Base-by-base conservation (phyloP, 2,113 vertebrate genomes). In the Psettodes erumei region DNA sequence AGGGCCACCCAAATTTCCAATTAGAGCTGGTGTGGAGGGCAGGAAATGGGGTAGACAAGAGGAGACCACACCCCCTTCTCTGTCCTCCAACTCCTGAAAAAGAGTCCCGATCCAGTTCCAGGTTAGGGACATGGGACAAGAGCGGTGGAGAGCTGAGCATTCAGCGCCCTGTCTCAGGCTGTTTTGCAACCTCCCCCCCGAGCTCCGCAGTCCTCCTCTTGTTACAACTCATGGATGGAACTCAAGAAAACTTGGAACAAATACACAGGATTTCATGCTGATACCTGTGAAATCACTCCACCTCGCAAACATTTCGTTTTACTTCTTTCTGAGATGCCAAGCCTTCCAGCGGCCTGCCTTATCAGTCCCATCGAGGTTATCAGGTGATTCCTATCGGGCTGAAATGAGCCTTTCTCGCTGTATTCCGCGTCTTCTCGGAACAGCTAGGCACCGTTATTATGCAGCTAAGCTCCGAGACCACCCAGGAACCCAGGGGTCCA, bases 1-100 rank as follows among this genome's bases (percentile, higher is more conserved):
- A 97, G 94, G 98, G 96, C 98, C 98, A 99, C 98, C 98, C 98
- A 97, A 96, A 97, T 96, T 96, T 97, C 96, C 95, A 98, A 99
- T 99, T 97, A 99, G 96, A 95, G 94, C 95, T 94, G 86, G 92
- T 95, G 96, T 94, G 95, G 94, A 94, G 93, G 89, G 95, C 96
- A 98, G 97, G 97, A 99, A 99, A 96, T 94, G 94, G 94, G 69
- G 93, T 93, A 86, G 86, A 93, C 93, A 94, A 81, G 85, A 85
- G 61, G 65, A 91, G 72, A 89, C 93, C 89, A 84, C 80, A 63
- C 88, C 89, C 85, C 94, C 92, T 65, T 64, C 63, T 77, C 65
- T 68, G 16, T 70, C 56, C 66, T 70, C 64, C 51, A n/a, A 43
- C 45, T 79, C 53, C 67, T 71, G 48, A 76, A 67, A n/a, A 75